These are phyloP conservation scores for Falco rusticolus DNA, from an alignment of 2,797 vertebrate species.

Conservation along the genomic window DNA sequence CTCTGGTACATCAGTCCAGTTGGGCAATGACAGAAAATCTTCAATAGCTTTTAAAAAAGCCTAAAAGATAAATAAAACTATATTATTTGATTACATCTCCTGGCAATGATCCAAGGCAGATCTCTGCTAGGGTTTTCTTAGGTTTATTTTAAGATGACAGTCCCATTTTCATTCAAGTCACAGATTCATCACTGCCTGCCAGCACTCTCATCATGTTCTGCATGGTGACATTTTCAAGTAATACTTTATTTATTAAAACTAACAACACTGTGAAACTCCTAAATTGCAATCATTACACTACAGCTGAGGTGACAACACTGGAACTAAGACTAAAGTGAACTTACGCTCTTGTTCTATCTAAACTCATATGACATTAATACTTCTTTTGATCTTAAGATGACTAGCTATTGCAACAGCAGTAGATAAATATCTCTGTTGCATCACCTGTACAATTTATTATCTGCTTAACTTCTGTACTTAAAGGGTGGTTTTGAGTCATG, in stretches of 20 bases:
- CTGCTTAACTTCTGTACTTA: neutral
- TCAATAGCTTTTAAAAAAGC: conserved; percentile 87
- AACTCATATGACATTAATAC: neutral
- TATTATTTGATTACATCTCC: neutral
- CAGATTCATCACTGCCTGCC: neutral
- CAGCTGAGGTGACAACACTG: neutral
- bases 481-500: neutral
- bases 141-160: neutral
- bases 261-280: neutral
- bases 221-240: neutral
- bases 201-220: neutral
- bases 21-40: conserved; percentile 83
- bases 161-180: neutral
- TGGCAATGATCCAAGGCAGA: neutral
- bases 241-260: neutral
- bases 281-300: neutral
- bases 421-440: neutral
- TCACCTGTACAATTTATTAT: neutral
- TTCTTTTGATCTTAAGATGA: neutral
- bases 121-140: neutral
- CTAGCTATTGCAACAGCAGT: neutral
- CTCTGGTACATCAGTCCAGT: conserved; percentile 61
- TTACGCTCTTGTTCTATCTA: neutral
- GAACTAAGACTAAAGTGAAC: neutral
- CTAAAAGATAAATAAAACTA: conserved; percentile 70